These are phyloP conservation scores for Probosciger aterrimus DNA, from an alignment of 2,113 vertebrate species.

Conservation along the genomic window DNA sequence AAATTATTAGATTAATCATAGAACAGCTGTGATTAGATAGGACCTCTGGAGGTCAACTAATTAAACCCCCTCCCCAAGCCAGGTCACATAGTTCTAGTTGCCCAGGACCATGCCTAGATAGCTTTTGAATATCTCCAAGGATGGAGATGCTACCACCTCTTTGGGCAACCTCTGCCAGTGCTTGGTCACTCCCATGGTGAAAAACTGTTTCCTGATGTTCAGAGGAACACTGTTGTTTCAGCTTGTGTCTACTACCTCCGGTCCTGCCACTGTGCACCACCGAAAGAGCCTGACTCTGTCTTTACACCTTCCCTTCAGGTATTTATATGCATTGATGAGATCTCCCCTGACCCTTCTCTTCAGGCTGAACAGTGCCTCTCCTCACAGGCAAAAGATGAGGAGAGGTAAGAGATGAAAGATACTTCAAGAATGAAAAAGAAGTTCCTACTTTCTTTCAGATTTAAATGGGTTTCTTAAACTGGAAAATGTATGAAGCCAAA, in stretches of 20 bases:
- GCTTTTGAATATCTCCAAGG: not conserved
- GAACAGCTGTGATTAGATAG: not conserved
- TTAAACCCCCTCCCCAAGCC: not conserved
- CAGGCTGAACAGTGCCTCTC: not conserved
- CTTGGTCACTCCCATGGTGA: not conserved
- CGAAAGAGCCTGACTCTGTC: not conserved
- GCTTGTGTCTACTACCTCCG: not conserved
- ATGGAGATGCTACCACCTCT: not conserved
- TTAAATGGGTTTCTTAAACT: not conserved
- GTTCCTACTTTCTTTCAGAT: not conserved
- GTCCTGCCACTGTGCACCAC: not conserved
- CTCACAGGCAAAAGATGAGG: not conserved
- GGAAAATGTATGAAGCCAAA: not conserved
- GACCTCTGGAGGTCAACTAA: not conserved
- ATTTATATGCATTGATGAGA: not conserved
- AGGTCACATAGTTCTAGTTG: not conserved
- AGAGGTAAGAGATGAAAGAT: not conserved
- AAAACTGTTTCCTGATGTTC: not conserved
- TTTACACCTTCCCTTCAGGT: not conserved
- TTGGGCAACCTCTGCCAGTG: not conserved
- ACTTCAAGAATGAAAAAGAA: not conserved
- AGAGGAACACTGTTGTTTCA: not conserved
- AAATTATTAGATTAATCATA: not conserved
- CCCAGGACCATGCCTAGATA: not conserved
- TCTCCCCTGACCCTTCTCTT: not conserved